Conservation (phyloP, 1,140 invertebrate genomes). For the Bombus cullumanus region DNA sequence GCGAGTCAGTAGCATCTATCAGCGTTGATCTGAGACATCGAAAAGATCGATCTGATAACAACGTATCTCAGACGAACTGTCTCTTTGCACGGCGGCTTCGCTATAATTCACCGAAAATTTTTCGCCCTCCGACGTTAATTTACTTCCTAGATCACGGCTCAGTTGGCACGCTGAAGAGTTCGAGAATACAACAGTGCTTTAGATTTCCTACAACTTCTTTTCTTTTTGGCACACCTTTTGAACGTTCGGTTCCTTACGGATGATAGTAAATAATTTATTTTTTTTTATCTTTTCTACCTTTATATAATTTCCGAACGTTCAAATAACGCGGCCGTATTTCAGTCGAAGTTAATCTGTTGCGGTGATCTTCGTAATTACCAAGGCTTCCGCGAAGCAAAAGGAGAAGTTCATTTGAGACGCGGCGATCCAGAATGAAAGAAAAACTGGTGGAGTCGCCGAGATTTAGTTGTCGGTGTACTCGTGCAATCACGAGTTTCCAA, state of each 20-base stretch:
- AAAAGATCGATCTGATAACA: conserved; percentile 6
- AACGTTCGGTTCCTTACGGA: neutral
- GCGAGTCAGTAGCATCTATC: neutral
- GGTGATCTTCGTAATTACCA: conserved; percentile 22
- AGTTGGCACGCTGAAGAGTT: conserved; percentile 40
- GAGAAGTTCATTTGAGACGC: conserved; percentile 1
- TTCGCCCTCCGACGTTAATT: conserved; percentile 19
- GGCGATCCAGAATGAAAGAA: neutral
- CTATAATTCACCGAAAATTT: conserved; percentile 47
- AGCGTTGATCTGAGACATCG: neutral
- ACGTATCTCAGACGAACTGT: neutral
- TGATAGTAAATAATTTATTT: neutral
- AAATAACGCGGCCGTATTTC: neutral
- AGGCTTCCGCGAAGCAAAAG: conserved; percentile 13
- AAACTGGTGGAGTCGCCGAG: neutral
- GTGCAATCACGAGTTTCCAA: conserved; percentile 28
- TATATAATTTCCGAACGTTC: neutral
- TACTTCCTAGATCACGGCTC: conserved; percentile 31
- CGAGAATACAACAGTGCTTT: conserved; percentile 42
- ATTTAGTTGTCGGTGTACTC: conserved; percentile 16
- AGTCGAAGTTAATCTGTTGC: conserved; percentile 1
- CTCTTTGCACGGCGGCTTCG: neutral
- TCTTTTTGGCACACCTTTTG: conserved; percentile 29
- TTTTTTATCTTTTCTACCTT: neutral
- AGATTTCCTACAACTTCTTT: conserved; percentile 5